Evolutionary conservation across 2,113 vertebrate genomes (phyloP).

Genomic region (Pelecanoides urinatrix): DNA sequence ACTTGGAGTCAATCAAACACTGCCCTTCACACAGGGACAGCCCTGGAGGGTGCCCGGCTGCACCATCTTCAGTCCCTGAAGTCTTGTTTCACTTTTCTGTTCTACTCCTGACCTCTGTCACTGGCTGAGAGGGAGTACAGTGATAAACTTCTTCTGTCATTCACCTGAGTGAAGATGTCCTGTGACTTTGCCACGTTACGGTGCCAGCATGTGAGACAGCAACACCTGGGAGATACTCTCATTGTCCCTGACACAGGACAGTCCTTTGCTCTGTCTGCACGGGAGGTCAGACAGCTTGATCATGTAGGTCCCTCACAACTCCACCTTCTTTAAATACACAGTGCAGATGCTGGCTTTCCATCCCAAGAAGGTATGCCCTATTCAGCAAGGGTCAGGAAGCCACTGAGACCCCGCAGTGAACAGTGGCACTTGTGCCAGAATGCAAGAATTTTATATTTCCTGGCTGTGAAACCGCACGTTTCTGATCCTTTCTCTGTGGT

Average conservation of each 20-base stretch:
- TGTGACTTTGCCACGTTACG: neutral
- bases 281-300: neutral
- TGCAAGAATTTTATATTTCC: neutral
- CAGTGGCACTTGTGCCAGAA: neutral
- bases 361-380: neutral
- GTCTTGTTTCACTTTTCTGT: neutral
- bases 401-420: neutral
- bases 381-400: neutral
- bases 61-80: no score
- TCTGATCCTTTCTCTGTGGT: neutral
- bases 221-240: neutral
- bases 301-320: neutral
- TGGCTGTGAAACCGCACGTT: neutral
- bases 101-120: neutral
- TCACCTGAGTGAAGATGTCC: neutral
- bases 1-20: neutral
- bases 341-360: neutral
- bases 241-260: neutral
- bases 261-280: neutral
- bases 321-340: neutral
- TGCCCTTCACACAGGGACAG: neutral
- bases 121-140: neutral
- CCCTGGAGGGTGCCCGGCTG: neutral
- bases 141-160: neutral
- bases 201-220: neutral